Percentiles rank a stretch among this genome's conserved stretches.
Evolutionary conservation across 2,888 invertebrate species (phyloP).

Genomic region (Gastracanthus pulcherrimus): DNA sequence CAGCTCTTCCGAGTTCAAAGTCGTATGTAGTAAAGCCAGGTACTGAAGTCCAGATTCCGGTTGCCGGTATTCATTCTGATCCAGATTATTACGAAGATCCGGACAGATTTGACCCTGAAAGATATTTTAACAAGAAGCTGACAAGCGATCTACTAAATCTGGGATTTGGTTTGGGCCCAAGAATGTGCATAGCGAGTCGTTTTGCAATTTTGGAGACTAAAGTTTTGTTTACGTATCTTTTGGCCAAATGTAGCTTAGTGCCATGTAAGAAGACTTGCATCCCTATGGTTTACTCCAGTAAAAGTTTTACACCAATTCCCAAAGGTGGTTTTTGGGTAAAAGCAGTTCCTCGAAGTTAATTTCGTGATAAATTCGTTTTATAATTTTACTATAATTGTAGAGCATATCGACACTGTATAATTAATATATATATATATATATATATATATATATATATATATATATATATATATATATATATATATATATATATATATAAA

Average conservation of each 20-base stretch:
- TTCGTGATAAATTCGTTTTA: neutral
- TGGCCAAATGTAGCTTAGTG: slow-evolving; percentile 60
- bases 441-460: neutral
- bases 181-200: slow-evolving; percentile 70
- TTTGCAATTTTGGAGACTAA: slow-evolving; percentile 74
- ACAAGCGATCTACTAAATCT: slow-evolving; percentile 55
- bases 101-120: slow-evolving; percentile 74
- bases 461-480: too few relatives aligned
- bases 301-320: neutral
- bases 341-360: neutral
- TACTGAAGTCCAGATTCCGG: slow-evolving; percentile 68
- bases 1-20: slow-evolving; percentile 66
- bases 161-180: slow-evolving; percentile 68
- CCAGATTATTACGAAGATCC: slow-evolving; percentile 73
- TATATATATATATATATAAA: too few relatives aligned
- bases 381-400: neutral
- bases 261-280: slow-evolving; percentile 76
- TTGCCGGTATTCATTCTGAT: slow-evolving; percentile 72
- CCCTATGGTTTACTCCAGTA: slow-evolving; percentile 67
- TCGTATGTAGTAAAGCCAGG: slow-evolving; percentile 70
- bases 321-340: slow-evolving; percentile 5
- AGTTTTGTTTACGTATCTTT: slow-evolving; percentile 62
- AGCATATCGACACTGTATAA: neutral
- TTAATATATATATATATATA: neutral
- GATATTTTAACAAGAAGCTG: slow-evolving; percentile 61